These are phyloP conservation scores for Acanthurus leucopareius DNA, from an alignment of 2,797 vertebrate species.

Conservation along the genomic window DNA sequence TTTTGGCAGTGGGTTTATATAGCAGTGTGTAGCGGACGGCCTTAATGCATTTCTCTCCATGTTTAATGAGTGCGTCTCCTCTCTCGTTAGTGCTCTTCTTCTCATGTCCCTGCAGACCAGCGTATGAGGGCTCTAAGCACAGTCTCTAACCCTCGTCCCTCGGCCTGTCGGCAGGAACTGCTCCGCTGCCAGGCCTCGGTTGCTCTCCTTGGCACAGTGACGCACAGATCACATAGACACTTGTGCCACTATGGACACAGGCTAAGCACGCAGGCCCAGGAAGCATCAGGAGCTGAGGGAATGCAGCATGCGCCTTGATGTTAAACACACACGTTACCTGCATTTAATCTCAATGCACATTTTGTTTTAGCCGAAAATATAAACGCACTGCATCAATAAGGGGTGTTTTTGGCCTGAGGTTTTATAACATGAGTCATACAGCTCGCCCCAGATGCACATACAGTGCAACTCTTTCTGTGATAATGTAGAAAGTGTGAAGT, in stretches of 20 bases:
- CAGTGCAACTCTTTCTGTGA: no score
- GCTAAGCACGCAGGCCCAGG: conserved; percentile 36
- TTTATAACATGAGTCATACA: no score
- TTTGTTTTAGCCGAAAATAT: conserved; percentile 18
- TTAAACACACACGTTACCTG: conserved; percentile 22
- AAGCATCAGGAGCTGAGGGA: conserved; percentile 44
- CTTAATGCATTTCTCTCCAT: conserved; percentile 21
- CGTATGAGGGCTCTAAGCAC: conserved; percentile 40
- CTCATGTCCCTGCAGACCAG: conserved; percentile 42
- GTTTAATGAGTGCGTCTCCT: conserved; percentile 39
- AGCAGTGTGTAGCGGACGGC: not conserved
- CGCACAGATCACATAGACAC: conserved; percentile 62
- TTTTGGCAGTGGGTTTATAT: not conserved
- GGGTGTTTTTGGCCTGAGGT: no score
- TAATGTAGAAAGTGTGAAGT: no score
- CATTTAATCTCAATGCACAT: conserved; percentile 13
- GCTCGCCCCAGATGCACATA: no score
- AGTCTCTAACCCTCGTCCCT: conserved; percentile 52
- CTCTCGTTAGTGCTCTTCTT: conserved; percentile 20
- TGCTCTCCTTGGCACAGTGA: conserved; percentile 71
- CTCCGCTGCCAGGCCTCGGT: conserved; percentile 64
- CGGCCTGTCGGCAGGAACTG: conserved; percentile 59
- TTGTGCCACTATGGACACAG: conserved; percentile 46
- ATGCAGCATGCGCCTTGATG: conserved; percentile 46
- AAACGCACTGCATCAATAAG: not conserved